Evolutionary conservation across 2,888 invertebrate species (phyloP), one percentile per base, ranked within the genome.

Genomic region (Cetonia aurata): DNA sequence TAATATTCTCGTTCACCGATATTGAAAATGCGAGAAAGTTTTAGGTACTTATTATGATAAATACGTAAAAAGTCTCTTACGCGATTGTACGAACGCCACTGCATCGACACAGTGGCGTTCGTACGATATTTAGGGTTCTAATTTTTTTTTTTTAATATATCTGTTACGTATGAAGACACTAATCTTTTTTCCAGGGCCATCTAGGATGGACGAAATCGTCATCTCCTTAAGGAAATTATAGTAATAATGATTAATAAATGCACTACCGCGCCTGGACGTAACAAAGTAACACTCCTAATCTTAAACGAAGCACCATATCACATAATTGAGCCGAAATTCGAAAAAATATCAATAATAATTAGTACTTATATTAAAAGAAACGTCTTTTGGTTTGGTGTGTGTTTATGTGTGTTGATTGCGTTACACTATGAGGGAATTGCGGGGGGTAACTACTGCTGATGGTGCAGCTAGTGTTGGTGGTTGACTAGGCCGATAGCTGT

Each of bases 281-380:
- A 41, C n/a, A 57, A 52, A 69, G 71, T 72, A 71, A 72, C 70
- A 72, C 67, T 67, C 72, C 72, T 74, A 73, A 73, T 72, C 68
- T 66, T 69, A 73, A 59, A 72, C 73, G 75, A 78, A 79, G 78
- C 78, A 79, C 78, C 76, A 74, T 79, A 78, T 79, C 79, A 79
- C 78, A 74, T 76, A 75, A 75, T 77, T 78, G 78, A 79, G 79
- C 78, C 74, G 62, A 46, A 65, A 67, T 69, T 62, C 42, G 37
- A 65, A 65, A 65, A 52, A 46, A 42, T 67, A 57, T 55, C 37
- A 37, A 37, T 37, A 37, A 37, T 37, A 10, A 37, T 37, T 3
- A 37, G 37, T 37, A 37, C 37, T 37, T 10, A 33, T 33, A 9
- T 69, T 62, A 55, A 69, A 44, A 33, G 44, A 69, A 69, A 62